phyloP scores from a whole-genome alignment of 2,797 vertebrate species.

The Philypnodon macrostomus region DNA sequence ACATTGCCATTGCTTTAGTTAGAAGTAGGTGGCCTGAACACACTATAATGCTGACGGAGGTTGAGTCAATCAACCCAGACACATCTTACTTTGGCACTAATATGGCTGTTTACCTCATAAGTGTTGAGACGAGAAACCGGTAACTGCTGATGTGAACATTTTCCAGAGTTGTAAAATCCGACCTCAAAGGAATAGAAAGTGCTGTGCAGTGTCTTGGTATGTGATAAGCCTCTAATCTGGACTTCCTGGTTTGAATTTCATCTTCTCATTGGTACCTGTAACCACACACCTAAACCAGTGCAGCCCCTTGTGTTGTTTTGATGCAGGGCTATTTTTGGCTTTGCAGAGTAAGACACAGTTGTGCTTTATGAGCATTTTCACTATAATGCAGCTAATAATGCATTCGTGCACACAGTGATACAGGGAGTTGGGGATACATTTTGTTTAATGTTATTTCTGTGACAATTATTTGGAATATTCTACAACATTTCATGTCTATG shows the following conservation, averaged over 20 bases:
- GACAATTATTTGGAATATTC: background rate
- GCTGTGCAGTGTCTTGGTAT: slow-evolving; percentile 16
- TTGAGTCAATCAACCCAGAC: background rate
- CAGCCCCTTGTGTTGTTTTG: slow-evolving; percentile 36
- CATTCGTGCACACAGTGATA: background rate
- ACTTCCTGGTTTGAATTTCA: slow-evolving; percentile 36
- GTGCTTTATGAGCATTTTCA: slow-evolving; percentile 23
- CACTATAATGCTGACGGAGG: no score
- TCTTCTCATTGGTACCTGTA: slow-evolving; percentile 39
- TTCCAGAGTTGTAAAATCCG: slow-evolving; percentile 36
- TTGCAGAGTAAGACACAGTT: slow-evolving; percentile 17
- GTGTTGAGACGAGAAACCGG: slow-evolving; percentile 10
- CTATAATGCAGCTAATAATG: slow-evolving; percentile 16
- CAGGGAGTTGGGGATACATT: background rate
- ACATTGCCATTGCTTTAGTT: no score
- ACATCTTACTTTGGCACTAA: slow-evolving; percentile 5
- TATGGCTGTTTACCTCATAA: slow-evolving; percentile 7
- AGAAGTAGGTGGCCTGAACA: no score
- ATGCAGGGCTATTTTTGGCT: slow-evolving; percentile 46
- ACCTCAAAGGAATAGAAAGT: slow-evolving; percentile 34
- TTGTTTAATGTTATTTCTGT: slow-evolving; percentile 1
- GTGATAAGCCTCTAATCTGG: slow-evolving; percentile 25
- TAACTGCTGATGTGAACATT: slow-evolving; percentile 26
- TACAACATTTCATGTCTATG: background rate
- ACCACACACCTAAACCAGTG: slow-evolving; percentile 29